Conservation (phyloP, 2,888 invertebrate genomes). For the Watsonalla binaria region DNA sequence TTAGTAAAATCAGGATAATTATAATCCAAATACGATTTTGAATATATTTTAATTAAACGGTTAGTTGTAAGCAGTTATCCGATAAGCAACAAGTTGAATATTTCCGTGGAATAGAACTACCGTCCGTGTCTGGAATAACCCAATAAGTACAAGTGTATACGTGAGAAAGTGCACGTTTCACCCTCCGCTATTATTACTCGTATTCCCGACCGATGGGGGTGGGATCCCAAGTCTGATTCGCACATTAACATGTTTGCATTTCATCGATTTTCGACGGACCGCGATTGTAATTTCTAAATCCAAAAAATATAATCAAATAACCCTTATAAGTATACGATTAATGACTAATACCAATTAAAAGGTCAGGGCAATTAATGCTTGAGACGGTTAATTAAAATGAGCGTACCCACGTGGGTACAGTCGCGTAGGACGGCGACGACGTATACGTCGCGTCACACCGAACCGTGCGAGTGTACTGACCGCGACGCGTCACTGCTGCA, state of each 20-base stretch:
- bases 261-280: conserved; percentile 59
- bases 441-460: conserved; percentile 55
- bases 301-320: background rate
- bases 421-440: conserved; percentile 26
- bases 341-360: background rate
- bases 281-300: conserved; percentile 3
- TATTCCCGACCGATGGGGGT: conserved; percentile 46
- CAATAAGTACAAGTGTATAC: conserved; percentile 40
- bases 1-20: too few species aligned
- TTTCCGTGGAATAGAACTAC: conserved; percentile 13
- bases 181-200: conserved; percentile 61
- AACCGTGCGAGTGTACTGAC: conserved; percentile 72
- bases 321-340: background rate
- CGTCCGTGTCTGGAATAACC: conserved; percentile 24
- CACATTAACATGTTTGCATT: conserved; percentile 71
- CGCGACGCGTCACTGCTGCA: conserved; percentile 55
- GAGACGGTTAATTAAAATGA: conserved; percentile 46
- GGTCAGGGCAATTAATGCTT: background rate
- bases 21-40: too few species aligned
- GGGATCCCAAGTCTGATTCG: conserved; percentile 64
- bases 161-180: conserved; percentile 49
- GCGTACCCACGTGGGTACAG: conserved; percentile 48
- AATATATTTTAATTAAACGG: too few species aligned
- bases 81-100: conserved; percentile 18
- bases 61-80: too few species aligned